Percentiles rank a stretch among this genome's conserved stretches.
Conservation (phyloP, 2,888 invertebrate genomes). For the Mimas tiliae region DNA sequence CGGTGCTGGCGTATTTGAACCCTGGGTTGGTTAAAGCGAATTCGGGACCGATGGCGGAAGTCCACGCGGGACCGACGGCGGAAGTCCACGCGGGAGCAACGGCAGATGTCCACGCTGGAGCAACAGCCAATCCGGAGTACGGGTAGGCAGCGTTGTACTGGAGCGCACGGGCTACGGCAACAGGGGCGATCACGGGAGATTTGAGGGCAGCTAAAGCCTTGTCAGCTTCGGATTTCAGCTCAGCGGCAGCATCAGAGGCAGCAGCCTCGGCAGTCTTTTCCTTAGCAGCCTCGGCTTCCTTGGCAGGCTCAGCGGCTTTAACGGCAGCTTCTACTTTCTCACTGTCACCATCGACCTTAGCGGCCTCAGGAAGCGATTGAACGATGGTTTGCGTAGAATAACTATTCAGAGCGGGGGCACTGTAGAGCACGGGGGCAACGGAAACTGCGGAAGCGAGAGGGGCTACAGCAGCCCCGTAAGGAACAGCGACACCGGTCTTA, state of each 20-base stretch:
- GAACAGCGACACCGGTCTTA: constrained; percentile 46
- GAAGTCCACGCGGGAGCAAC: not conserved
- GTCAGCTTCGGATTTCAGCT: constrained; percentile 18
- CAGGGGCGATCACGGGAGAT: not conserved
- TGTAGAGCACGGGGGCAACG: constrained; percentile 26
- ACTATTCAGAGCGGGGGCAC: constrained; percentile 24
- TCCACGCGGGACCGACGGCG: not conserved
- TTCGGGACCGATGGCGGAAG: not conserved
- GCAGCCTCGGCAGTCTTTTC: constrained; percentile 35
- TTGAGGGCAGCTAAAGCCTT: constrained; percentile 12
- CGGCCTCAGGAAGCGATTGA: constrained; percentile 20
- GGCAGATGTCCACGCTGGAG: not conserved
- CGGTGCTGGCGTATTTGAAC: not conserved
- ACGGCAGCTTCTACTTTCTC: constrained; percentile 31
- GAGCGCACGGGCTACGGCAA: constrained; percentile 8
- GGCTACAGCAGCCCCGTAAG: constrained; percentile 36
- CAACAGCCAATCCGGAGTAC: not conserved
- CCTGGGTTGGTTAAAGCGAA: not conserved
- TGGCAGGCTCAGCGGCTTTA: constrained; percentile 33
- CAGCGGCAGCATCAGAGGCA: not conserved
- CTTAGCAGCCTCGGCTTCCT: constrained; percentile 24
- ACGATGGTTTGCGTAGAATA: constrained; percentile 6
- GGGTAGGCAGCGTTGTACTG: not conserved
- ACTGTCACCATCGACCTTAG: constrained; percentile 26
- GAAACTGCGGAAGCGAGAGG: constrained; percentile 38